A percentile compares a stretch with the other conserved stretches of the same genome.
These are phyloP conservation scores for Polylopha cassiicola DNA, from an alignment of 2,888 invertebrate species.

Conservation along the genomic window DNA sequence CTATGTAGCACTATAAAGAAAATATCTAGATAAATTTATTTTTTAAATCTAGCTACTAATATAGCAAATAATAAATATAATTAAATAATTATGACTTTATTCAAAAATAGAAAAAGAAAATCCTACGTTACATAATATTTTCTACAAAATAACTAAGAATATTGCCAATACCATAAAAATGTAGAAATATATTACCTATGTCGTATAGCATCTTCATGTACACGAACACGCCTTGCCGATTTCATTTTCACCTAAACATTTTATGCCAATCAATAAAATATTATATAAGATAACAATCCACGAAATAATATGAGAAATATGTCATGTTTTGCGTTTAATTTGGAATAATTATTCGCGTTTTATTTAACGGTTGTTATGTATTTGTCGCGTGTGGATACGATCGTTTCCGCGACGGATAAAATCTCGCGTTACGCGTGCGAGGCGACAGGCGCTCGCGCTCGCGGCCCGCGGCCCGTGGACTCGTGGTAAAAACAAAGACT, in stretches of 20 bases:
- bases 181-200: slow-evolving; percentile 70
- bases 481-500: slow-evolving; percentile 19
- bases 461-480: slow-evolving; percentile 17
- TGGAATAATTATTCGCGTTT: slow-evolving; percentile 1
- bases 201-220: slow-evolving; percentile 75
- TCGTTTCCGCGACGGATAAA: slow-evolving; percentile 10
- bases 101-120: slow-evolving; percentile 24
- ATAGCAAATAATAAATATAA: slow-evolving; percentile 30
- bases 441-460: too few relatives aligned
- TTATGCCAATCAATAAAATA: slow-evolving; percentile 64
- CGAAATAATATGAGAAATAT: slow-evolving; percentile 4
- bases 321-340: slow-evolving; percentile 11
- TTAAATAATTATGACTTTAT: slow-evolving; percentile 22
- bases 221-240: slow-evolving; percentile 74
- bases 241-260: slow-evolving; percentile 77
- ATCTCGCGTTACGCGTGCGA: slow-evolving; percentile 15
- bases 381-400: slow-evolving; percentile 10
- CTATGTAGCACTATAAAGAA: slow-evolving; percentile 12
- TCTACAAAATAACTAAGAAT: slow-evolving; percentile 52
- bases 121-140: slow-evolving; percentile 31
- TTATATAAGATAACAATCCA: slow-evolving; percentile 15
- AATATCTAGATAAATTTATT: slow-evolving; percentile 4
- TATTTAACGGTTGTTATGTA: slow-evolving; percentile 8
- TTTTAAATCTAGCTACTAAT: slow-evolving; percentile 17
- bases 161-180: slow-evolving; percentile 47